These are phyloP conservation scores for Telmatherina bonti DNA, from an alignment of 2,797 vertebrate genomes.

Conservation along the genomic window DNA sequence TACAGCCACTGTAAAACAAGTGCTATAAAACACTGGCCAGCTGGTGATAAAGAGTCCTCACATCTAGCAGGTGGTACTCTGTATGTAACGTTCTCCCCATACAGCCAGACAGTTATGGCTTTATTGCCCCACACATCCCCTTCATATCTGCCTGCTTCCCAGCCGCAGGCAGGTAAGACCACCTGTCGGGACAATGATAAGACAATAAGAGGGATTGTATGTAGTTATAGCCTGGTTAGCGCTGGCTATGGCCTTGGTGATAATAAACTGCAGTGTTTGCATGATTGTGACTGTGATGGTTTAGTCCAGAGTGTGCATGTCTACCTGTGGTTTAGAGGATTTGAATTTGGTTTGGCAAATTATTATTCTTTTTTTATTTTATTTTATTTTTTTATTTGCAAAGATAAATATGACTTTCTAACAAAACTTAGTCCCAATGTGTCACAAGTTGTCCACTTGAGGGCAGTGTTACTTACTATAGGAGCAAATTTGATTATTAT, in stretches of 20 bases:
- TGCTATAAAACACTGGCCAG: conserved; percentile 79
- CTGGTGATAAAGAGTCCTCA: conserved; percentile 79
- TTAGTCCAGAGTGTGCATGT: conserved; percentile 9
- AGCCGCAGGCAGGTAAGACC: conserved; percentile 74
- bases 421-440: neutral
- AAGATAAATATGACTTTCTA: neutral
- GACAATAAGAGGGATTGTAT: conserved; percentile 62
- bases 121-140: conserved; percentile 82
- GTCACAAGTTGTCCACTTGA: conserved; percentile 43
- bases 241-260: conserved; percentile 47
- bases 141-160: conserved; percentile 77
- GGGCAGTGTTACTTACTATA: conserved; percentile 60
- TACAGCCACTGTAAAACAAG: conserved; percentile 75
- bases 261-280: conserved; percentile 52
- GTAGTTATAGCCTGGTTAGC: conserved; percentile 58
- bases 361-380: neutral
- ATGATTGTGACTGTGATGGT: conserved; percentile 14
- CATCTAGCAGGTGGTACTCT: conserved; percentile 82
- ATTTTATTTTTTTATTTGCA: neutral
- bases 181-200: conserved; percentile 83
- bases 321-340: conserved; percentile 12
- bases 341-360: neutral
- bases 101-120: conserved; percentile 80
- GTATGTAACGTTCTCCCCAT: conserved; percentile 76
- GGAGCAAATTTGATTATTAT: neutral